These are phyloP conservation scores for Eidolon helvum DNA, from an alignment of 2,113 vertebrate species.

Conservation along the genomic window DNA sequence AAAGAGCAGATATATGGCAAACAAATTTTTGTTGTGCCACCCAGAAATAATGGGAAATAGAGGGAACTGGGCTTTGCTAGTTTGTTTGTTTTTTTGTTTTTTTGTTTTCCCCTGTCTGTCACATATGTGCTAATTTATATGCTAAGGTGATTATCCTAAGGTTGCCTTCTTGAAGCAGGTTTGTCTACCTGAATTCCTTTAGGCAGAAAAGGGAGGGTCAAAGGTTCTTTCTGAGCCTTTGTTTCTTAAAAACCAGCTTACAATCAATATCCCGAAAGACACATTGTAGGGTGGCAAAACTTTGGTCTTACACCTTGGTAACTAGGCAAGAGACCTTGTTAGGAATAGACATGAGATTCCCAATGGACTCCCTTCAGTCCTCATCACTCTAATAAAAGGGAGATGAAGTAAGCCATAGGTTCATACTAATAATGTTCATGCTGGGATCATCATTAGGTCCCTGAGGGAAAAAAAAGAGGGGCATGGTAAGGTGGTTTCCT, in stretches of 20 bases:
- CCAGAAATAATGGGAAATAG: not conserved
- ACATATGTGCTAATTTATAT: not conserved
- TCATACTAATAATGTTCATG: not conserved
- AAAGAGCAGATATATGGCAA: not conserved
- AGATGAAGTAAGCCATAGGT: not conserved
- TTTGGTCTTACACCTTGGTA: conserved; percentile 23
- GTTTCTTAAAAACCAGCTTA: not conserved
- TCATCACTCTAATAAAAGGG: not conserved
- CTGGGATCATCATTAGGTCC: not conserved
- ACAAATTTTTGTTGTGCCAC: too few relatives aligned
- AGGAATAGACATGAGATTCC: not conserved
- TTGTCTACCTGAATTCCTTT: not conserved
- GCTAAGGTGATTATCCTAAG: not conserved
- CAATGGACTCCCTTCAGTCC: not conserved
- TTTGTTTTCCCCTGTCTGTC: not conserved
- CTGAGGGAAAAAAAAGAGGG: not conserved
- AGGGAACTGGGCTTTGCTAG: not conserved
- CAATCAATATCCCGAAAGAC: not conserved
- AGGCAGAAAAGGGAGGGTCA: not conserved
- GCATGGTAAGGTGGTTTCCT: not conserved
- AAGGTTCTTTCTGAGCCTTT: not conserved
- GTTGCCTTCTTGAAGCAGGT: not conserved
- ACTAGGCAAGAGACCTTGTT: not conserved
- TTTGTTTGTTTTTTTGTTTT: not conserved
- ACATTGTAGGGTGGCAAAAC: not conserved